Percentiles rank a stretch among this genome's conserved stretches.
phyloP scores from a whole-genome alignment of 2,113 vertebrate species.

The Cinclus cinclus region DNA sequence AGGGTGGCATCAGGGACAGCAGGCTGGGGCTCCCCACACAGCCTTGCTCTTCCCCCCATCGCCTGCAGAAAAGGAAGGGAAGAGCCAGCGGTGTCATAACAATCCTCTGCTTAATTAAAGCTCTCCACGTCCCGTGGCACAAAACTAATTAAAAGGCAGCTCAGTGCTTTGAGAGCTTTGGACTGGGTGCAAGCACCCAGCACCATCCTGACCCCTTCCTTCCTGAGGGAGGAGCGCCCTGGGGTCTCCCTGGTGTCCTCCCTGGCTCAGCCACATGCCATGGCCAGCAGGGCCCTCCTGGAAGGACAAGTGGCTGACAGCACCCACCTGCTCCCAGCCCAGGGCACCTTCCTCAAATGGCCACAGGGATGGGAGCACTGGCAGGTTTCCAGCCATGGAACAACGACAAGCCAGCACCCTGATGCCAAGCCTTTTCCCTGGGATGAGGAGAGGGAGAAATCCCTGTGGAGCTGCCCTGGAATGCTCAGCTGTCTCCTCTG shows the following conservation, averaged over 20 bases:
- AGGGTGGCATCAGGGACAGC: background rate
- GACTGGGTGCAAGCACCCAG: background rate
- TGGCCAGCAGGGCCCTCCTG: background rate
- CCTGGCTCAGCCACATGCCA: rapidly evolving
- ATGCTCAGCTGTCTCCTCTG: background rate
- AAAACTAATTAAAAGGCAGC: constrained; percentile 47
- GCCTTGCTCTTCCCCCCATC: background rate
- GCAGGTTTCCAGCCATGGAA: rapidly evolving
- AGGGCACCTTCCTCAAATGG: background rate
- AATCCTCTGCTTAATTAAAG: background rate
- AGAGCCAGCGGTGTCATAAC: background rate
- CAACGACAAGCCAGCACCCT: rapidly evolving
- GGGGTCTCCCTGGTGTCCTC: background rate
- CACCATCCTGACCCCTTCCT: background rate
- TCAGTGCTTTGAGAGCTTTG: background rate
- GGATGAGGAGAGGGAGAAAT: background rate
- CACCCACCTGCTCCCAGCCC: no score
- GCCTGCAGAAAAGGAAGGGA: constrained; percentile 47
- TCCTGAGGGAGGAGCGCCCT: background rate
- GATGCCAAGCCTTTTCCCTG: background rate
- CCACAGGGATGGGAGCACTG: background rate
- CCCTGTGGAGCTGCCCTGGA: background rate
- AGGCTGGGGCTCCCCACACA: background rate
- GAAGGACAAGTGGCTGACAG: rapidly evolving
- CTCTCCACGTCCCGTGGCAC: background rate